phyloP scores from a whole-genome alignment of 2,888 invertebrate genomes.

The Pristionchus mayeri region DNA sequence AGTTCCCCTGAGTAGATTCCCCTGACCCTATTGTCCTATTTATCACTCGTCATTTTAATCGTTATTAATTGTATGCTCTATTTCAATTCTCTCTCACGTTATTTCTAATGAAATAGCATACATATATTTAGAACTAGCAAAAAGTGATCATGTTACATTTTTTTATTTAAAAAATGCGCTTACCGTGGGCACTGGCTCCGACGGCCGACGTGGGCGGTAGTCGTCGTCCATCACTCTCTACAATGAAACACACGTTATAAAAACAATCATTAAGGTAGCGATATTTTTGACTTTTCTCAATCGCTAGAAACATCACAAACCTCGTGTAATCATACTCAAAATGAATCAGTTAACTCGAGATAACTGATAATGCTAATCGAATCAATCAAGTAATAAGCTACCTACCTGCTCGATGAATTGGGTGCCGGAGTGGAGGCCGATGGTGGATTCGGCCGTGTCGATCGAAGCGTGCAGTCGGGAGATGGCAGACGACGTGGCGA shows the following conservation, averaged over 20 bases:
- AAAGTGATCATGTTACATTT: too few relatives aligned
- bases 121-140: too few relatives aligned
- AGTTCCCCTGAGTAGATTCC: too few relatives aligned
- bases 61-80: too few relatives aligned
- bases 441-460: constrained; percentile 17
- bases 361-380: background rate
- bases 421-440: constrained; percentile 43
- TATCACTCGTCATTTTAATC: too few relatives aligned
- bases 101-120: too few relatives aligned
- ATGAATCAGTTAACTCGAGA: background rate
- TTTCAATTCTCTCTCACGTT: too few relatives aligned
- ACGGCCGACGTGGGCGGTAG: constrained; percentile 33
- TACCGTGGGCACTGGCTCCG: background rate
- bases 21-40: too few relatives aligned
- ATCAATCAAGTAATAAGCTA: background rate
- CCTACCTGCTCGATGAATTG: constrained; percentile 47
- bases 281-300: background rate
- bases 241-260: background rate
- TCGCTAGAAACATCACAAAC: background rate
- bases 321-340: background rate
- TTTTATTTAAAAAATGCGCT: too few relatives aligned
- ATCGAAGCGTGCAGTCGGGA: background rate
- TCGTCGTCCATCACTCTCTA: constrained; percentile 48
- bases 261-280: background rate
- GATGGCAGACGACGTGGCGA: background rate